Conservation (phyloP, 2,888 invertebrate genomes). For the Hyalella azteca region DNA sequence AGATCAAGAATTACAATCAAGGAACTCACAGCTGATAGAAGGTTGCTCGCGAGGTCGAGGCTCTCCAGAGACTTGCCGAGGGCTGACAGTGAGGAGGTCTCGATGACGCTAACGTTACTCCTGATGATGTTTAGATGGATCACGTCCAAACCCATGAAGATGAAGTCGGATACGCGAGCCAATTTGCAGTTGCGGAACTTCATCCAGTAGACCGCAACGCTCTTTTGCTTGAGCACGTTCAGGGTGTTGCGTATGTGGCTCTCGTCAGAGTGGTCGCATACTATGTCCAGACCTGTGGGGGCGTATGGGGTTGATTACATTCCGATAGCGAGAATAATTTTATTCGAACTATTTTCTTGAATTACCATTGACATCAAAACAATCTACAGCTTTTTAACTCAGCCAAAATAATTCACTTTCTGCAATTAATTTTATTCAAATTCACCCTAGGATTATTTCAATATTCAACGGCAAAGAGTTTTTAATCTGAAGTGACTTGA, state of each 20-base stretch:
- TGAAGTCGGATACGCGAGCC: conserved; percentile 57
- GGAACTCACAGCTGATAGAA: conserved; percentile 47
- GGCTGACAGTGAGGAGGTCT: conserved; percentile 84
- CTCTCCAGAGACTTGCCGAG: conserved; percentile 79
- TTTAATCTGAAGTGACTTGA: too few relatives aligned
- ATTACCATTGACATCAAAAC: too few relatives aligned
- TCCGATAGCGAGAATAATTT: too few relatives aligned
- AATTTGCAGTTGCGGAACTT: conserved; percentile 58
- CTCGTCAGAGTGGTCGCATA: conserved; percentile 53
- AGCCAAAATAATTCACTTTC: too few relatives aligned
- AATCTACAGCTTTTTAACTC: too few relatives aligned
- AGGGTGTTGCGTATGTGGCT: conserved; percentile 51
- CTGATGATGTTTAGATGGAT: conserved; percentile 56
- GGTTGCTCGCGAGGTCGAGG: conserved; percentile 84
- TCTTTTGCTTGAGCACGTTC: conserved; percentile 50
- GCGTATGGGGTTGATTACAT: too few relatives aligned
- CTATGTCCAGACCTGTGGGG: conserved; percentile 54
- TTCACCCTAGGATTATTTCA: too few relatives aligned
- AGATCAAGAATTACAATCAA: too few relatives aligned
- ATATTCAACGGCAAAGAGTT: too few relatives aligned
- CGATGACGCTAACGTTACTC: conserved; percentile 81
- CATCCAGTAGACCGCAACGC: conserved; percentile 54
- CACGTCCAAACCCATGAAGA: conserved; percentile 57
- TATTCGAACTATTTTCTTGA: too few relatives aligned
- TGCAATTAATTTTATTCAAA: too few relatives aligned